A percentile compares a stretch with the other conserved stretches of the same genome.
Evolutionary conservation across 1,140 invertebrate species (phyloP).

Genomic region (Scylla paramamosain): DNA sequence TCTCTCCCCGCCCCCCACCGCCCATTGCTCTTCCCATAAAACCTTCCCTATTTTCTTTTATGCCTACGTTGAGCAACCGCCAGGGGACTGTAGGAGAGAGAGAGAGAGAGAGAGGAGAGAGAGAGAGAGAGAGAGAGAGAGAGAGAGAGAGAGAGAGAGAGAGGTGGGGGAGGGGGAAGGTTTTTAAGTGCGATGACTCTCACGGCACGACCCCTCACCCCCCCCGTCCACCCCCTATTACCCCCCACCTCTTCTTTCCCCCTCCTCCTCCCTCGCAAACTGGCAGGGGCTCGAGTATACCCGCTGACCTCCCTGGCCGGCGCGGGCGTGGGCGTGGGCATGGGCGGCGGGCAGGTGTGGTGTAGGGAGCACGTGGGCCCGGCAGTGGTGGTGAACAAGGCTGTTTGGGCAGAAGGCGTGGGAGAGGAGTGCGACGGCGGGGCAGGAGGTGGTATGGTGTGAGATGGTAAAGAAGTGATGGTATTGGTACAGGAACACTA

Average conservation of each 20-base stretch:
- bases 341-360: too few relatives aligned
- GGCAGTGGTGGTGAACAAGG: background rate
- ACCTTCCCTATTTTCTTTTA: background rate
- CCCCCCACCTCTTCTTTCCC: background rate
- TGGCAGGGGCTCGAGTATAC: background rate
- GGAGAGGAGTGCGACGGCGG: too few relatives aligned
- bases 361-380: too few relatives aligned
- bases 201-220: constrained; percentile 1
- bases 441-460: background rate
- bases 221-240: background rate
- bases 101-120: background rate
- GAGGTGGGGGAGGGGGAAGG: background rate
- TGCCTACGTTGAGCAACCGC: background rate
- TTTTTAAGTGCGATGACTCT: constrained; percentile 14
- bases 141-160: constrained; percentile 24
- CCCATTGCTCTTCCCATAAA: background rate
- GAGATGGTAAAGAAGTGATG: background rate
- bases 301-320: background rate
- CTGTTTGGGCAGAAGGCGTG: background rate
- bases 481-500: too few relatives aligned
- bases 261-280: background rate
- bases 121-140: constrained; percentile 16
- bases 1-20: background rate
- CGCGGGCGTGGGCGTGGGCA: too few relatives aligned
- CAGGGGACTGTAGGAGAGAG: background rate